A percentile compares a stretch with the other conserved stretches of the same genome.
Conservation (phyloP, 2,888 invertebrate genomes). For the Flexamia atlantica region DNA sequence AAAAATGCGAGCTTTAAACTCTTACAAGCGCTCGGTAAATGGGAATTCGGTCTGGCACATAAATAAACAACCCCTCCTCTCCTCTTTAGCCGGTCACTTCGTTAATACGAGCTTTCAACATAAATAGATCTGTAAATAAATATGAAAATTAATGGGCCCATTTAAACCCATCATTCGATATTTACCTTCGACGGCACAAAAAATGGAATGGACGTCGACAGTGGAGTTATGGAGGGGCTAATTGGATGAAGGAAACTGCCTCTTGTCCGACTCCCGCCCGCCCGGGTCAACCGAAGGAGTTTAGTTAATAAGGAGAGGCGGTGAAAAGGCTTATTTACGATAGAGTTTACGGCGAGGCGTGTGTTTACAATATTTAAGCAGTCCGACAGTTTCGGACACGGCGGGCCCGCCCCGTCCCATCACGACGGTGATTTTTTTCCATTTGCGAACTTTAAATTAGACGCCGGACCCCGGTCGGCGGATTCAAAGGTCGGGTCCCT, state of each 20-base stretch:
- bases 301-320: slow-evolving; percentile 54
- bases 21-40: slow-evolving; percentile 27
- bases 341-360: slow-evolving; percentile 24
- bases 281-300: slow-evolving; percentile 19
- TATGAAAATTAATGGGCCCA: slow-evolving; percentile 57
- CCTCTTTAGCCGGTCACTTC: background rate
- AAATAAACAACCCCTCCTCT: slow-evolving; percentile 40
- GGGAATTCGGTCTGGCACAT: slow-evolving; percentile 36
- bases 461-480: background rate
- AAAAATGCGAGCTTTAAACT: slow-evolving; percentile 8
- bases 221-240: slow-evolving; percentile 33
- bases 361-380: slow-evolving; percentile 44
- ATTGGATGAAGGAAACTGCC: slow-evolving; percentile 26
- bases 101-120: slow-evolving; percentile 50
- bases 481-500: slow-evolving; percentile 18
- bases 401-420: background rate
- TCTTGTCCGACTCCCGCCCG: background rate
- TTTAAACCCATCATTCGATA: slow-evolving; percentile 52
- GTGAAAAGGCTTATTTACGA: slow-evolving; percentile 50
- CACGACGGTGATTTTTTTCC: background rate
- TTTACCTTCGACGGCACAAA: slow-evolving; percentile 45
- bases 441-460: slow-evolving; percentile 41
- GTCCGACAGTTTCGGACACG: slow-evolving; percentile 5
- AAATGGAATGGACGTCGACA: slow-evolving; percentile 36
- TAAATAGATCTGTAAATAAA: slow-evolving; percentile 54